A percentile compares a stretch with the other conserved stretches of the same genome.
Conservation (phyloP, 2,888 invertebrate species). For the Trachelus troglodyta region DNA sequence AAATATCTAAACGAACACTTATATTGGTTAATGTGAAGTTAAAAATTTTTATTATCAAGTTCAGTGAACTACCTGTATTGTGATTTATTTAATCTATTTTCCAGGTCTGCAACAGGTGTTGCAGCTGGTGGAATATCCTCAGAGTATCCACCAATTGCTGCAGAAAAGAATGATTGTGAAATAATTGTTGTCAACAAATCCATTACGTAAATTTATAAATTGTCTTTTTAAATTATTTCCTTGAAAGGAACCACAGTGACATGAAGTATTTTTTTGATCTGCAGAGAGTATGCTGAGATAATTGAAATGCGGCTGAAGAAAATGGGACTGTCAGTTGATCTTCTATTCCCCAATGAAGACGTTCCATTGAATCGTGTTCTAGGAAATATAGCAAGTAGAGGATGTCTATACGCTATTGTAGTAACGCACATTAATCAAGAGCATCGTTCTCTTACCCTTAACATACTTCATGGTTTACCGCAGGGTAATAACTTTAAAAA, state of each 20-base stretch:
- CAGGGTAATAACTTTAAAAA: conserved; percentile 73
- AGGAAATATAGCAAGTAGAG: conserved; percentile 89
- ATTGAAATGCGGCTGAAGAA: conserved; percentile 85
- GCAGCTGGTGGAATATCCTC: not conserved
- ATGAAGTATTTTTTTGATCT: conserved; percentile 19
- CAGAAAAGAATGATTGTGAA: conserved; percentile 88
- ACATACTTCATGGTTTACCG: conserved; percentile 90
- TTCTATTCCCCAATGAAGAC: conserved; percentile 92
- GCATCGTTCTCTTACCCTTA: conserved; percentile 87
- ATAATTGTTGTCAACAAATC: conserved; percentile 87
- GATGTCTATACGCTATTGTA: conserved; percentile 89
- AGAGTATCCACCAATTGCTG: conserved; percentile 47
- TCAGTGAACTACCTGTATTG: not conserved
- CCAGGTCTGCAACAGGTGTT: not conserved
- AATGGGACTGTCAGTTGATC: conserved; percentile 83
- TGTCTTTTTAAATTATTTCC: not conserved
- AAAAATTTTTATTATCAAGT: not conserved
- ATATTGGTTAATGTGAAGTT: not conserved
- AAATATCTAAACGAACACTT: not conserved
- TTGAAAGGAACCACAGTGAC: conserved; percentile 29
- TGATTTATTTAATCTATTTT: not conserved
- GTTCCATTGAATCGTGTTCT: conserved; percentile 82
- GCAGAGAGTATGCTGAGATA: conserved; percentile 87
- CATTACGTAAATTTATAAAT: conserved; percentile 76
- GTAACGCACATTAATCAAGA: conserved; percentile 88